Evolutionary conservation across 1,140 invertebrate species (phyloP), one percentile per base, ranked within the genome.

Genomic region (Dolichoris vasculosae): DNA sequence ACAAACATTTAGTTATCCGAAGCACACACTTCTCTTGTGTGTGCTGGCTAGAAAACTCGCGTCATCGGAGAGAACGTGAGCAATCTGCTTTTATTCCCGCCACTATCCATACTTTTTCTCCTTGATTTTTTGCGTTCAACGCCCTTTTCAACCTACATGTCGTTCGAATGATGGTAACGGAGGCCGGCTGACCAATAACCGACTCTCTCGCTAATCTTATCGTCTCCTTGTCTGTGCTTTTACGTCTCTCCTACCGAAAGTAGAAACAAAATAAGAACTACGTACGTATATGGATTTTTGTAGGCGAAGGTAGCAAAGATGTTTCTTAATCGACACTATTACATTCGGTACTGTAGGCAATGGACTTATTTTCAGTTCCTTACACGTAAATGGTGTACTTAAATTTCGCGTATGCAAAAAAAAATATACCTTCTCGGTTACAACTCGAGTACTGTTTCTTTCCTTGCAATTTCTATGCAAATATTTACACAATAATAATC

Each of bases 91-190:
- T 82, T 30, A 63, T 64, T 79, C 55, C 23, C 43, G 43, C 48
- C 75, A 35, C 46, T 51, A 55, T 77, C 46, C 75, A 2, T n/a
- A 32, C 48, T 3, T 46, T 55, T 82, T 48, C 67, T 63, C 26
- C 82, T 40, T 30, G 55, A 43, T 30, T 76, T 76, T 76, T 83
- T 30, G 55, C 82, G 82, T 83, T 83, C 75, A 78, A 83, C 11
- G 82, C 82, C 82, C 75, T 83, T 83, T 77, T 83, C 73, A 77
- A 83, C 67, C 55, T 17, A 38, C 26, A n/a, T 26, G 20, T 83
- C 82, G 75, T 76, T 83, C 40, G 69, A 77, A 83, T 83, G 73
- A 77, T 40, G 59, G 35, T 13, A 43, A 48, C 81, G 30, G 48
- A 82, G n/a, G 46, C 46, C 80, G 15, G 17, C 40, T 80, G 23